These are phyloP conservation scores for Lithophane leautieri DNA, from an alignment of 2,888 invertebrate species.

Conservation along the genomic window DNA sequence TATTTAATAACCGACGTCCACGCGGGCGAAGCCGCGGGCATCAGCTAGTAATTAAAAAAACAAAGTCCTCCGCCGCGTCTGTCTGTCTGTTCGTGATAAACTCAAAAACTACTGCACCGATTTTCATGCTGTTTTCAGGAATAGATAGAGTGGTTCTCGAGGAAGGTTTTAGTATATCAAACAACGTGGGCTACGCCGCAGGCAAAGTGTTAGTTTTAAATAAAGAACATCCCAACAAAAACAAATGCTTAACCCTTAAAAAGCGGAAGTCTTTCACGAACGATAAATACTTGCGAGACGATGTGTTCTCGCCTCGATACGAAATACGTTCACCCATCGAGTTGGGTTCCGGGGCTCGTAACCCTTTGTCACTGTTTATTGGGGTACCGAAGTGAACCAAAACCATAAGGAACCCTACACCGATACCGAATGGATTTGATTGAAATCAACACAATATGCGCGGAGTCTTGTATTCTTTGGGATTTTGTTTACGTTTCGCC, in stretches of 20 bases:
- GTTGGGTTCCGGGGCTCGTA: slow-evolving; percentile 72
- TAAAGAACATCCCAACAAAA: slow-evolving; percentile 19
- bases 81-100: too few species aligned
- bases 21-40: too few species aligned
- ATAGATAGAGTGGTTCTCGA: too few species aligned
- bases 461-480: slow-evolving; percentile 15
- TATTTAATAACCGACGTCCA: too few species aligned
- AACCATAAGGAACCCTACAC: slow-evolving; percentile 69
- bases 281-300: slow-evolving; percentile 59
- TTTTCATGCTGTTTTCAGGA: too few species aligned
- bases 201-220: too few species aligned
- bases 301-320: slow-evolving; percentile 49
- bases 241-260: slow-evolving; percentile 36
- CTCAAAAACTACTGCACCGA: too few species aligned
- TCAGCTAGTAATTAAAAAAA: too few species aligned
- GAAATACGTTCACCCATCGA: slow-evolving; percentile 66
- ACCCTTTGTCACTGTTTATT: slow-evolving; percentile 81
- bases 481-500: slow-evolving; percentile 20
- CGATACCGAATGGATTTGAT: slow-evolving; percentile 68
- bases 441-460: slow-evolving; percentile 70
- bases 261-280: slow-evolving; percentile 35
- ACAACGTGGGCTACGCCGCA: too few species aligned
- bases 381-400: slow-evolving; percentile 73
- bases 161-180: too few species aligned
- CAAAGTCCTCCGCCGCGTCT: too few species aligned